Base-by-base conservation (phyloP, 1,140 invertebrate species). In the Sarcophaga peregrina region DNA sequence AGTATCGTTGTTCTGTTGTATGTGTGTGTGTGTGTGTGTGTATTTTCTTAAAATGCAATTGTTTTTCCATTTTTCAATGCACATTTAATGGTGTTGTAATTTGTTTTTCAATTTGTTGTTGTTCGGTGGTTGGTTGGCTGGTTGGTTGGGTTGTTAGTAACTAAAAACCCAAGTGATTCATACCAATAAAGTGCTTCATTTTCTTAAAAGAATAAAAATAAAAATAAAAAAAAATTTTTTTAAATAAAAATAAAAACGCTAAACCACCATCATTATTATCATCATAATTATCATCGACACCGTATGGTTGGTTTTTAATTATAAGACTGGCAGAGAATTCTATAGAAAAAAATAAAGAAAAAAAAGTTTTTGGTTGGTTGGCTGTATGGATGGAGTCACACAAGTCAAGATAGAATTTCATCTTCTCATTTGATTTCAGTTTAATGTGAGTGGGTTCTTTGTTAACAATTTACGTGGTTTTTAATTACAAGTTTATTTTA, bases 81-180 rank as follows among this genome's bases (percentile, higher is more conserved):
- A n/a, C 20, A 17, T 68, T 68, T 25, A 68, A 68, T 37, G 25
- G 25, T 37, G 25, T 37, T 37, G 25, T 37, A 37, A 25, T 68
- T 25, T 62, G n/a, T 62, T 15, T 62, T 58, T n/a, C 13, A 8
- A 58, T 58, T 58, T 58, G 13, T 58, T 58, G 15, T 58, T 58
- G 54, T n/a, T 58, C 25, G 25, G 25, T 37, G 25, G 54, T 58
- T n/a, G 54, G 25, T n/a, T 58, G 54, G 54, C 13, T 13, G 13
- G 54, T 37, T 58, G 13, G 15, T n/a, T 58, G 54, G 13, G 15
- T n/a, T 58, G 54, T 11, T n/a, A 68, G n/a, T 20, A 68, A 20
- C 62, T n/a, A 5, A 68, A 68, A 68, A 68, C 20, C 62, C 17
- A 68, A 68, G 62, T 68, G 62, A 68, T 17, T 68, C 62, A 68